Conservation (phyloP, 2,797 vertebrate species). For the Masticophis lateralis region DNA sequence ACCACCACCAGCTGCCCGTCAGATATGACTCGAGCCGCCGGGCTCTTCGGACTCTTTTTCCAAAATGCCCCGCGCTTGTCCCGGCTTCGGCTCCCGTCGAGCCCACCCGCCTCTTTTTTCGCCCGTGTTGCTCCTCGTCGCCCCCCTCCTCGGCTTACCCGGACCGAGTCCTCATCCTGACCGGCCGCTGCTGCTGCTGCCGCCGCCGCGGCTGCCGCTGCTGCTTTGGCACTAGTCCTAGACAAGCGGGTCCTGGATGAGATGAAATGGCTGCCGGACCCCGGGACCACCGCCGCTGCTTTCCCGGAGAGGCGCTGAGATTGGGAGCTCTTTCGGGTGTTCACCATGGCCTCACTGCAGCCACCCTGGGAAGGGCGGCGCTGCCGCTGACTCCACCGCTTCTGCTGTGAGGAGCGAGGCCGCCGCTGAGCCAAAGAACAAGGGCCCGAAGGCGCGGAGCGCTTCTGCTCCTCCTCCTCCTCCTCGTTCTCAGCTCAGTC, state of each 20-base stretch:
- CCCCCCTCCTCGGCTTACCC: slow-evolving; percentile 28
- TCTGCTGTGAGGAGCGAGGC: slow-evolving; percentile 30
- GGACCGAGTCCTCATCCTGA: slow-evolving; percentile 22
- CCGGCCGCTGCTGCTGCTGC: slow-evolving; percentile 57
- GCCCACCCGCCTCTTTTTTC: neutral
- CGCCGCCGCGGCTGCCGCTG: slow-evolving; percentile 56
- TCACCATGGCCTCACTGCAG: slow-evolving; percentile 82
- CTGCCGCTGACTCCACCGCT: slow-evolving; percentile 32
- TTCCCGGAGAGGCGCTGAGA: slow-evolving; percentile 74
- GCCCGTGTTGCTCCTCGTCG: slow-evolving; percentile 7
- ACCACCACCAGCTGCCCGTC: neutral
- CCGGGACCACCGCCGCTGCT: slow-evolving; percentile 56
- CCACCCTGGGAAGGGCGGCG: slow-evolving; percentile 3
- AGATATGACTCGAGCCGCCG: neutral
- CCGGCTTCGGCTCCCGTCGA: neutral
- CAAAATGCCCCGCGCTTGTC: neutral
- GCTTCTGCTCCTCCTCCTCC: slow-evolving; percentile 44
- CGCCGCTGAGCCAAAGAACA: slow-evolving; percentile 17
- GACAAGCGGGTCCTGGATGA: slow-evolving; percentile 77
- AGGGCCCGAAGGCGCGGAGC: slow-evolving; percentile 34
- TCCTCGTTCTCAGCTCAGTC: slow-evolving; percentile 33
- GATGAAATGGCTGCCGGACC: slow-evolving; percentile 76
- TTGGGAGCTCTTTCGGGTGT: slow-evolving; percentile 87
- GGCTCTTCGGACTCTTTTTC: neutral
- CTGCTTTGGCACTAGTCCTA: slow-evolving; percentile 65